A percentile compares a stretch with the other conserved stretches of the same genome.
Conservation (phyloP, 2,113 vertebrate genomes). For the Campylomormyrus numenius region DNA sequence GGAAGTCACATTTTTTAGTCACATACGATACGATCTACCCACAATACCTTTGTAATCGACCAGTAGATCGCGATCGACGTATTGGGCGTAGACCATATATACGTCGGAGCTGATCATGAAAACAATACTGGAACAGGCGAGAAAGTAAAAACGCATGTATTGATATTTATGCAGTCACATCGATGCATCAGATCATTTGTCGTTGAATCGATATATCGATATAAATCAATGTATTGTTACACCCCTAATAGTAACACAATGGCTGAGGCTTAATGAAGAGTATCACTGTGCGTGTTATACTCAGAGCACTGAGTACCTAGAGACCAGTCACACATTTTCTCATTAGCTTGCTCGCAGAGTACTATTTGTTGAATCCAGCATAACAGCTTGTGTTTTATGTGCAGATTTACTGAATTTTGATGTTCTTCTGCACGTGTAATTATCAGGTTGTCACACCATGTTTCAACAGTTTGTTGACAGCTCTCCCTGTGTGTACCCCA, state of each 20-base stretch:
- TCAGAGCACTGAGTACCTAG: not conserved
- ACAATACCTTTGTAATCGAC: too few relatives aligned
- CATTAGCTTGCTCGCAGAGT: not conserved
- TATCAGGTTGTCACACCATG: not conserved
- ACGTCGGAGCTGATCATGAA: too few relatives aligned
- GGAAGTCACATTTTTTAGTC: too few relatives aligned
- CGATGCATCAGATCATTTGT: too few relatives aligned
- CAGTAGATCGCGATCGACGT: too few relatives aligned
- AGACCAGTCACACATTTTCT: not conserved
- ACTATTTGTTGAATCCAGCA: not conserved
- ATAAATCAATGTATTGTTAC: too few relatives aligned
- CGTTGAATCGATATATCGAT: too few relatives aligned
- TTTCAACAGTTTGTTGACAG: not conserved
- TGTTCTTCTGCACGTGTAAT: not conserved
- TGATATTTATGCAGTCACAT: too few relatives aligned
- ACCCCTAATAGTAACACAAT: not conserved
- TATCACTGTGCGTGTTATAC: not conserved
- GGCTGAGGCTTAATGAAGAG: not conserved
- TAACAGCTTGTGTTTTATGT: not conserved
- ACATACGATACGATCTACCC: too few relatives aligned
- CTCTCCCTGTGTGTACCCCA: not conserved
- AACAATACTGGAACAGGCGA: too few relatives aligned
- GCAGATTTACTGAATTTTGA: not conserved
- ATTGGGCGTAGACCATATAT: too few relatives aligned
- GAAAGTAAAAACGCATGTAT: too few relatives aligned